phyloP scores from a whole-genome alignment of 2,888 invertebrate genomes.

The Patella caerulea region DNA sequence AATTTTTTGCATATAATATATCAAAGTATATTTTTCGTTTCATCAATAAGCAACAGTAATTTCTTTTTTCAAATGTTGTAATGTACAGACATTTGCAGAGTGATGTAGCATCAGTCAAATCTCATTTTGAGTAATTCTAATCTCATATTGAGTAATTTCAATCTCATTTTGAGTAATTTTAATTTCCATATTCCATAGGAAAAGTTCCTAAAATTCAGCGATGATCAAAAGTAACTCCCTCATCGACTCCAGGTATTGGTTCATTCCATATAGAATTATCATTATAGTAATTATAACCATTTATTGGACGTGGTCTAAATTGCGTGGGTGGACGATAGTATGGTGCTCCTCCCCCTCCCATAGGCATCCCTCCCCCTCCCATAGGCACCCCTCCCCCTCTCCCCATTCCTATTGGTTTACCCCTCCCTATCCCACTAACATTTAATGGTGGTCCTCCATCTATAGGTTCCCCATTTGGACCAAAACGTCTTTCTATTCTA shows the following conservation, averaged over 20 bases:
- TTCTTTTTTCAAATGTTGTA: no score
- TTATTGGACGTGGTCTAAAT: neutral
- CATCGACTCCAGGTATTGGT: slow-evolving; percentile 2
- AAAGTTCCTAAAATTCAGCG: neutral
- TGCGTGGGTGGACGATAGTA: neutral
- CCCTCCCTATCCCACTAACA: neutral
- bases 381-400: neutral
- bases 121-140: no score
- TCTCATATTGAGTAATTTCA: no score
- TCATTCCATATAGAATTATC: neutral
- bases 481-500: slow-evolving; percentile 1
- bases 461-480: neutral
- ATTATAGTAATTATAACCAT: neutral
- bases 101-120: no score
- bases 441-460: neutral
- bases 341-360: neutral
- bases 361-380: neutral
- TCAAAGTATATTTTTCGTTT: no score
- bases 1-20: no score
- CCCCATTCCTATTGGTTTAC: neutral
- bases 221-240: neutral
- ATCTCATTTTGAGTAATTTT: no score
- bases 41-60: no score
- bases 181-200: no score
- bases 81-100: no score